These are phyloP conservation scores for Perognathus longimembris DNA, from an alignment of 2,113 vertebrate genomes.

Conservation along the genomic window DNA sequence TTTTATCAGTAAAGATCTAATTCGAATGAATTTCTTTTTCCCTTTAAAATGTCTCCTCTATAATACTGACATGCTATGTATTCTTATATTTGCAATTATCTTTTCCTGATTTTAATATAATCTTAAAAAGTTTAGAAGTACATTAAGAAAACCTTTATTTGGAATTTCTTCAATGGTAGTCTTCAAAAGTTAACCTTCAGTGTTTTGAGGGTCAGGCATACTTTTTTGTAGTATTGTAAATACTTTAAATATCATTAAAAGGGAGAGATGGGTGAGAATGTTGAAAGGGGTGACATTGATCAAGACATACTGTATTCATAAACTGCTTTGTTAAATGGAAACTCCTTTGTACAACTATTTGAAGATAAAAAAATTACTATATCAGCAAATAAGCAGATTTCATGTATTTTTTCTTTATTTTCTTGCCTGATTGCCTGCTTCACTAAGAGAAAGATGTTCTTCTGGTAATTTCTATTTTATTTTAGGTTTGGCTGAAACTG, in stretches of 20 bases:
- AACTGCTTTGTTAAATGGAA: too few relatives aligned
- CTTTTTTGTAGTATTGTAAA: background rate
- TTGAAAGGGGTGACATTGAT: too few relatives aligned
- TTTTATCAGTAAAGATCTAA: slow-evolving; percentile 14
- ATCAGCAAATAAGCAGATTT: too few relatives aligned
- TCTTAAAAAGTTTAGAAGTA: background rate
- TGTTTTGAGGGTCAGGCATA: background rate
- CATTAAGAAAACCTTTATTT: background rate
- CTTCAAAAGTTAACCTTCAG: slow-evolving; percentile 11
- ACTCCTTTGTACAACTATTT: too few relatives aligned
- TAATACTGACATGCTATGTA: background rate
- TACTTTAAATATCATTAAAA: slow-evolving; percentile 20
- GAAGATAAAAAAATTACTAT: too few relatives aligned
- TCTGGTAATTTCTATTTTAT: background rate
- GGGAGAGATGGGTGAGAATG: too few relatives aligned
- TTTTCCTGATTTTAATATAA: slow-evolving; percentile 23
- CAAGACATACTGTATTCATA: too few relatives aligned
- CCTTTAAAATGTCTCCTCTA: background rate
- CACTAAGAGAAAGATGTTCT: background rate
- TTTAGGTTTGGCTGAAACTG: background rate
- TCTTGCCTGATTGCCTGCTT: background rate
- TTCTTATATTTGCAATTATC: background rate
- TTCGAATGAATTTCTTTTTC: background rate
- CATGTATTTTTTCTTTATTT: too few relatives aligned
- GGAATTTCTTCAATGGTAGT: slow-evolving; percentile 38